These are phyloP conservation scores for Seriola rivoliana DNA, from an alignment of 2,113 vertebrate species.

Conservation along the genomic window DNA sequence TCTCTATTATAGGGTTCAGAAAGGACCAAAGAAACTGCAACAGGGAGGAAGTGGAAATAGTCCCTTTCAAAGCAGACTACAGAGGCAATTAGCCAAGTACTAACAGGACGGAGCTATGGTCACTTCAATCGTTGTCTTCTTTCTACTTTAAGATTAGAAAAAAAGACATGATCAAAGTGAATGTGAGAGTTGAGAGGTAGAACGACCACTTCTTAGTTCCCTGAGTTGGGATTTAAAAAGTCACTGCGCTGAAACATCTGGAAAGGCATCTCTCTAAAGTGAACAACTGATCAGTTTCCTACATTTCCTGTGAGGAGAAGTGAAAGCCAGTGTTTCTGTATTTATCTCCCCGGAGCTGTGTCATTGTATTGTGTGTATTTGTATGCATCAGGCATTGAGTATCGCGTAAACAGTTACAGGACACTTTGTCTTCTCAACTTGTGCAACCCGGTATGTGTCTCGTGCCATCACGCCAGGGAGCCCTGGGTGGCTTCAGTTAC, in stretches of 20 bases:
- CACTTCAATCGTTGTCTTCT: constrained; percentile 38
- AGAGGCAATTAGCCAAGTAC: constrained; percentile 58
- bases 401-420: constrained; percentile 66
- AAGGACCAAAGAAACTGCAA: constrained; percentile 62
- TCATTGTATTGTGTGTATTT: constrained; percentile 59
- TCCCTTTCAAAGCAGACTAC: constrained; percentile 57
- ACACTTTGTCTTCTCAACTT: constrained; percentile 67
- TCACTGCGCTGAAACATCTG: constrained; percentile 47
- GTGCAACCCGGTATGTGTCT: constrained; percentile 69
- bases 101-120: constrained; percentile 50
- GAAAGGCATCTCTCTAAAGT: constrained; percentile 52
- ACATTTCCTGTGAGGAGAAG: constrained; percentile 50
- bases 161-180: constrained; percentile 42
- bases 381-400: constrained; percentile 63
- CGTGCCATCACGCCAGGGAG: constrained; percentile 73
- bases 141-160: constrained; percentile 36
- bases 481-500: constrained; percentile 81
- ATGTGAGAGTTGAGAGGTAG: constrained; percentile 24
- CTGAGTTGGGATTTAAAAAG: constrained; percentile 38
- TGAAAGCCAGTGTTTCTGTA: constrained; percentile 40
- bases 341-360: constrained; percentile 57
- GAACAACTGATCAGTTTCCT: constrained; percentile 51
- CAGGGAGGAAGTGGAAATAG: constrained; percentile 64
- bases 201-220: constrained; percentile 22
- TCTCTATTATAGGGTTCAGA: constrained; percentile 74